Base-by-base conservation (phyloP, 2,888 invertebrate species). In the Pilophorus perplexus region DNA sequence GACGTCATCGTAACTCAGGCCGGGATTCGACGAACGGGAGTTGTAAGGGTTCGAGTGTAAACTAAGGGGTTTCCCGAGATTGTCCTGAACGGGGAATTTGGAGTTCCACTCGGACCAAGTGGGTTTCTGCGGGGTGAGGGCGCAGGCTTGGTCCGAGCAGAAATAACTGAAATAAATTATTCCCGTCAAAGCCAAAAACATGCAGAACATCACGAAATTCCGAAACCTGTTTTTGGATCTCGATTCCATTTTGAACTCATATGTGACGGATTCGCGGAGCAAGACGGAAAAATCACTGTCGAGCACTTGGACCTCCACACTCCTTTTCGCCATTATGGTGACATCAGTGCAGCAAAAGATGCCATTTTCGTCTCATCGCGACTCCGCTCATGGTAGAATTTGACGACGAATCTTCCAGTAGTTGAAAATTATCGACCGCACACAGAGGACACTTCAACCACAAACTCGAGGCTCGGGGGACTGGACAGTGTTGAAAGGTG, bases 111-210 rank as follows among this genome's bases (percentile, higher is more conserved):
- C 74, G 5, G 74, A 71, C 73, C 74, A 74, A 67, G 71, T 70
- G 3, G 72, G 52, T 67, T 67, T 69, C 68, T 72, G 70, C 50
- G 72, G 54, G 60, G 74, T 73, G 20, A 74, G 66, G 44, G 73
- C 74, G 76, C 83, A 82, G 75, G 88, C 87, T 82, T 89, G 89
- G 78, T 92, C 91, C 71, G 90, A 90, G 77, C 91, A 92, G 76
- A 91, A 91, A 78, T 91, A 92, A 75, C 92, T 91, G 77, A 92
- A 88, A 74, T 90, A 92, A 73, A 93, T 85, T 78, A 92, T 90
- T 72, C 92, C 90, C 77, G 89, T 88, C 71, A 92, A 82, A 73
- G 90, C 89, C 75, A 92, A 82, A 74, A 87, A 83, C 75, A 91
- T 82, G 80, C 91, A 91, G 79, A 91, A 84, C 75, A 89, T 82